These are phyloP conservation scores for Poecilia wingei DNA, from an alignment of 2,797 vertebrate genomes.

Conservation along the genomic window DNA sequence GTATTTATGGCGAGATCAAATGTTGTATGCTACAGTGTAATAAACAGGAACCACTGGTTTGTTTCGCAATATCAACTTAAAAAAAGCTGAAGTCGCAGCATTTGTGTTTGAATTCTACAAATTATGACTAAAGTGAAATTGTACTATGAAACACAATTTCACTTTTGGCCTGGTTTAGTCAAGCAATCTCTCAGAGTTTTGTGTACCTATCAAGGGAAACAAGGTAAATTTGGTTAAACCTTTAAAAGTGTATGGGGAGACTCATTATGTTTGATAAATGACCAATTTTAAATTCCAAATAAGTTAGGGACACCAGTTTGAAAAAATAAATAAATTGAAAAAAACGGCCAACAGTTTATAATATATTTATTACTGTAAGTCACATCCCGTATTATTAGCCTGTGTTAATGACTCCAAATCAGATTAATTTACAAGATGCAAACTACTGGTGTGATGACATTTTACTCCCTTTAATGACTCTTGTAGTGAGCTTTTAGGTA, in stretches of 20 bases:
- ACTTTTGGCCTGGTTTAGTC: neutral
- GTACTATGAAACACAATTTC: too few species aligned
- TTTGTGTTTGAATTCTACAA: neutral
- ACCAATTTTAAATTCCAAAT: neutral
- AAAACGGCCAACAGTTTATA: neutral
- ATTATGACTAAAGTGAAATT: neutral
- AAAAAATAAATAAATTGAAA: neutral
- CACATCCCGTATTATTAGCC: neutral
- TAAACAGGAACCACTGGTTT: neutral
- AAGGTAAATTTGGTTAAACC: neutral
- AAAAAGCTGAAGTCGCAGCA: neutral
- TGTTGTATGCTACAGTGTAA: neutral
- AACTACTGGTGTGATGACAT: constrained; percentile 37
- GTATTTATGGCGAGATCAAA: neutral
- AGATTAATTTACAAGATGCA: neutral
- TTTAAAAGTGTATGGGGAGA: neutral
- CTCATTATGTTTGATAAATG: neutral
- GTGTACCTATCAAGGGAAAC: neutral
- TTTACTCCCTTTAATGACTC: constrained; percentile 27
- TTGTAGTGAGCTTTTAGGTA: constrained; percentile 37
- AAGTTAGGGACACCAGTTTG: neutral
- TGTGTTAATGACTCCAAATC: constrained; percentile 6
- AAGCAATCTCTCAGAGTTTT: neutral
- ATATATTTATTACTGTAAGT: neutral
- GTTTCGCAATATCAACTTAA: neutral